Percentiles rank a stretch among this genome's conserved stretches.
Conservation (phyloP, 2,888 invertebrate genomes). For the Caenorhabditis japonica region DNA sequence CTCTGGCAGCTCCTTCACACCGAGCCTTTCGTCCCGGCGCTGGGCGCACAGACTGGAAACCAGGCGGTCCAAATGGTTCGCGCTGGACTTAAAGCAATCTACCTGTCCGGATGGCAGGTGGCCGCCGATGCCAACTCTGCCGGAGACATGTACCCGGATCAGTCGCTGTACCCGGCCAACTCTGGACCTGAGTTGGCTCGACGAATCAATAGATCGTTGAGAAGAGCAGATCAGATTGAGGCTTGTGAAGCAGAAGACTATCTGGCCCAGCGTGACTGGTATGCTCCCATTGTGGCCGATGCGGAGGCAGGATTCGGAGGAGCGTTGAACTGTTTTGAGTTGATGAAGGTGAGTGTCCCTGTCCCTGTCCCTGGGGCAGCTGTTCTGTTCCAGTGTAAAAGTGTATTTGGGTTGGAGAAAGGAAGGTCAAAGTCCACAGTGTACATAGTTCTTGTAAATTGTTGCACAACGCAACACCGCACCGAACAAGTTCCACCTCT, state of each 20-base stretch:
- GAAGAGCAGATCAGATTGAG: slow-evolving; percentile 77
- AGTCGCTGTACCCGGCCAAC: slow-evolving; percentile 78
- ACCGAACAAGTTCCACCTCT: too few relatives aligned
- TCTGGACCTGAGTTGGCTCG: slow-evolving; percentile 77
- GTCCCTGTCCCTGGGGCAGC: too few relatives aligned
- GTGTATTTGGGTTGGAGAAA: neutral
- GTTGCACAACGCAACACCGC: too few relatives aligned
- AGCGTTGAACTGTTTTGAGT: slow-evolving; percentile 78
- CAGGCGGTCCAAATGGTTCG: slow-evolving; percentile 78
- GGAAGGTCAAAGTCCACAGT: too few relatives aligned
- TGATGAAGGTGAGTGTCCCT: slow-evolving; percentile 77
- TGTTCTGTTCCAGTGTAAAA: neutral
- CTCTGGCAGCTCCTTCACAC: slow-evolving; percentile 77
- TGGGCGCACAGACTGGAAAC: slow-evolving; percentile 78
- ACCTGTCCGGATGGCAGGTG: slow-evolving; percentile 79
- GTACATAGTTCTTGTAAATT: too few relatives aligned
- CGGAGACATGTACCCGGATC: slow-evolving; percentile 78
- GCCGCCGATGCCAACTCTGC: slow-evolving; percentile 78
- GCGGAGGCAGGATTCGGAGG: slow-evolving; percentile 79
- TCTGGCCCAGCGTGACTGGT: slow-evolving; percentile 75
- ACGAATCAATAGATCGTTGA: slow-evolving; percentile 77
- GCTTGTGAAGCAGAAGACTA: slow-evolving; percentile 75
- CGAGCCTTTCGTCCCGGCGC: slow-evolving; percentile 77
- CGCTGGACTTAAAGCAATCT: slow-evolving; percentile 78
- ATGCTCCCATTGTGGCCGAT: slow-evolving; percentile 78